phyloP scores from a whole-genome alignment of 2,113 vertebrate genomes.

The Steatornis caripensis region DNA sequence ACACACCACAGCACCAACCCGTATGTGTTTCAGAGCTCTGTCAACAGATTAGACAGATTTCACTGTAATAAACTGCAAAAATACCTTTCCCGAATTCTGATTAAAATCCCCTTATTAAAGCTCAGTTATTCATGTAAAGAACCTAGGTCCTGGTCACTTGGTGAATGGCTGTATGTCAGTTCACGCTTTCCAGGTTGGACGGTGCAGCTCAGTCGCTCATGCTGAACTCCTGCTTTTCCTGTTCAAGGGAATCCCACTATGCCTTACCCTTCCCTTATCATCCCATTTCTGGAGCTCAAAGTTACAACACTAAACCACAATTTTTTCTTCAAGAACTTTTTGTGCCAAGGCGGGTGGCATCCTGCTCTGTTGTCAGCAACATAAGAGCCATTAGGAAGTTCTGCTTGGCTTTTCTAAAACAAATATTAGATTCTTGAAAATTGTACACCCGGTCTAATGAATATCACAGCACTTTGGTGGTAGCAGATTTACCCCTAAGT shows the following conservation, averaged over 20 bases:
- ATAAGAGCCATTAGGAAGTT: neutral
- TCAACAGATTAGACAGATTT: neutral
- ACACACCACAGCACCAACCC: neutral
- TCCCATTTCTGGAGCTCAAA: neutral
- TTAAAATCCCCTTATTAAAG: neutral
- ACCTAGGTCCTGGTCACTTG: neutral
- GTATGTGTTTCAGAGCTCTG: neutral
- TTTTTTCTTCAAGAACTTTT: neutral
- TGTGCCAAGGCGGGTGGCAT: neutral
- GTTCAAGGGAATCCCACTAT: neutral
- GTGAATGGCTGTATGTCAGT: neutral
- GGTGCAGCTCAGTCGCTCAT: neutral
- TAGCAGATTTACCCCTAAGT: rapidly evolving
- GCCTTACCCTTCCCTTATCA: neutral
- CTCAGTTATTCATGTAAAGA: neutral
- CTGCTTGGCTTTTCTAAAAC: neutral
- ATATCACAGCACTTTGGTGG: neutral
- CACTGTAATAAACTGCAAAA: neutral
- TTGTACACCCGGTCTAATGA: neutral
- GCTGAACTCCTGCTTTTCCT: neutral
- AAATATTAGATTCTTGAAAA: neutral
- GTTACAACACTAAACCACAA: neutral
- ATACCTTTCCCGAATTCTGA: neutral
- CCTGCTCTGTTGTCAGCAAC: neutral
- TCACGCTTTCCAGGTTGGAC: neutral